These are phyloP conservation scores for Eumacrocentrus americanus DNA, from an alignment of 2,888 invertebrate genomes.

Conservation along the genomic window DNA sequence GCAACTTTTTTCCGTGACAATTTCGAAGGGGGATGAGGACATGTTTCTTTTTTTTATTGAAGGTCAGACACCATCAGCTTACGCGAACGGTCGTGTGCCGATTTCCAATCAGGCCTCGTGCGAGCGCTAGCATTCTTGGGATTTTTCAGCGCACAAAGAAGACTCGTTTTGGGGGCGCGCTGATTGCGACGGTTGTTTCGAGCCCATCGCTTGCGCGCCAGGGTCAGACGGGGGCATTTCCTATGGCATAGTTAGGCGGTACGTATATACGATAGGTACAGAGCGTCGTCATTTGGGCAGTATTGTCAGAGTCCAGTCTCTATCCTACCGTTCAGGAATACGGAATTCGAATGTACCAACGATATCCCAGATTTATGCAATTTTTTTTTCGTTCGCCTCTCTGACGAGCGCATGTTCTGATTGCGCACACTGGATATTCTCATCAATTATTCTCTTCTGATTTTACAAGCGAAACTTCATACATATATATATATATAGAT, in stretches of 20 bases:
- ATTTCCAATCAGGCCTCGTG: slow-evolving; percentile 27
- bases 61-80: slow-evolving; percentile 22
- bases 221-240: slow-evolving; percentile 50
- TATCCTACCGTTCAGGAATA: slow-evolving; percentile 54
- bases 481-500: too few species aligned
- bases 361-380: slow-evolving; percentile 38
- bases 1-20: slow-evolving; percentile 2
- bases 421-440: neutral
- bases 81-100: slow-evolving; percentile 23
- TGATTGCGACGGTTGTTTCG: slow-evolving; percentile 37
- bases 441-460: neutral
- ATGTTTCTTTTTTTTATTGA: slow-evolving; percentile 9
- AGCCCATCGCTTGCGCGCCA: slow-evolving; percentile 46
- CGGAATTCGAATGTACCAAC: slow-evolving; percentile 48
- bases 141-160: slow-evolving; percentile 27
- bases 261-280: slow-evolving; percentile 28
- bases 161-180: slow-evolving; percentile 26
- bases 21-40: neutral
- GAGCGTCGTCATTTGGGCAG: slow-evolving; percentile 54
- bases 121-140: slow-evolving; percentile 21
- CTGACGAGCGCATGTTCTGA: slow-evolving; percentile 14
- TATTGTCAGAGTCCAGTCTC: slow-evolving; percentile 55
- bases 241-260: slow-evolving; percentile 45
- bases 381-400: slow-evolving; percentile 25
- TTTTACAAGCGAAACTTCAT: neutral